A percentile compares a stretch with the other conserved stretches of the same genome.
Evolutionary conservation across 2,113 vertebrate genomes (phyloP).

Genomic region (Eulemur macaco): DNA sequence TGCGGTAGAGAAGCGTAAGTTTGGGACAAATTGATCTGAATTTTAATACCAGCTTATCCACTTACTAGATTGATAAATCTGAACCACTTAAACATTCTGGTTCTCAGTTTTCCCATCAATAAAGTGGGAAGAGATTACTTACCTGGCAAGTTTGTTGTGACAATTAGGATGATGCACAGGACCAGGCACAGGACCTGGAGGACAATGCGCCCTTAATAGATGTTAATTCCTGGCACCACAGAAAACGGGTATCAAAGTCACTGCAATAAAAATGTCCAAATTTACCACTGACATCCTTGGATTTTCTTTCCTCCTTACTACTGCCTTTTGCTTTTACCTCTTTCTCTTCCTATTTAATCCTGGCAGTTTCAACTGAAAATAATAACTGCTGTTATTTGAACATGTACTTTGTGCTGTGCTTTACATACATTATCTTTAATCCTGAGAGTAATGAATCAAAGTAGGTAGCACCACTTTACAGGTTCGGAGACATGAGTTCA

Average conservation of each 20-base stretch:
- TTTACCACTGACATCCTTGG: not conserved
- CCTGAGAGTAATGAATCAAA: not conserved
- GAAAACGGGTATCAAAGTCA: not conserved
- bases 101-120: not conserved
- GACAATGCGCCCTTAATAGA: rapidly evolving
- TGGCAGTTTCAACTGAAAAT: not conserved
- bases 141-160: not conserved
- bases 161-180: not conserved
- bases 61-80: not conserved
- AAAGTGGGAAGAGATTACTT: not conserved
- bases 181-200: not conserved
- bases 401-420: rapidly evolving
- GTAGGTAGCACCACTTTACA: not conserved
- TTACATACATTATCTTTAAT: not conserved
- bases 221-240: not conserved
- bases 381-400: not conserved
- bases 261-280: not conserved
- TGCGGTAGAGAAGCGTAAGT: not conserved
- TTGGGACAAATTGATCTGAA: not conserved
- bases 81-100: not conserved
- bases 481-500: not conserved
- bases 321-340: not conserved
- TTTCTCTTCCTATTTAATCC: not conserved
- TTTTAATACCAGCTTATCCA: not conserved
- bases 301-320: not conserved